Evolutionary conservation across 1,140 invertebrate genomes (phyloP).

Genomic region (Mycetomoellerius zeteki): DNA sequence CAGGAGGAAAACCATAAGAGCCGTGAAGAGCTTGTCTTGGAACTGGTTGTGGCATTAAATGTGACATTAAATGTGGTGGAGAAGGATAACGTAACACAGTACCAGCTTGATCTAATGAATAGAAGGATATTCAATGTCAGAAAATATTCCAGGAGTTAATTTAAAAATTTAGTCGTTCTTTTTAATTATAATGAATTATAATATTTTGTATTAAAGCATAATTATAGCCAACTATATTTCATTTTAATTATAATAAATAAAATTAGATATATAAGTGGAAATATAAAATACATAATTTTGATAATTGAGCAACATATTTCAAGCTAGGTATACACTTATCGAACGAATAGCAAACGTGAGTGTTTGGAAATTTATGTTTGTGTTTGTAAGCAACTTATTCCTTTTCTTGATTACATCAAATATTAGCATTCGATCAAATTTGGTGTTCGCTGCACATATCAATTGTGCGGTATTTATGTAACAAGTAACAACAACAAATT

Average conservation of each 20-base stretch:
- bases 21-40: conserved; percentile 82
- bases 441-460: no score
- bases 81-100: conserved; percentile 84
- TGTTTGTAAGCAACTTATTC: no score
- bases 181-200: conserved; percentile 1
- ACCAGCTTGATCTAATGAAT: conserved; percentile 84
- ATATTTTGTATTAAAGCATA: conserved; percentile 2
- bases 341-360: no score
- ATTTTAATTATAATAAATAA: background rate
- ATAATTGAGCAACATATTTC: background rate
- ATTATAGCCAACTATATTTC: background rate
- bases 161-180: background rate
- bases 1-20: conserved; percentile 82
- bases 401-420: no score
- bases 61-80: conserved; percentile 80
- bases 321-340: no score
- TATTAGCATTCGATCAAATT: no score
- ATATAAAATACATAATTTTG: background rate
- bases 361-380: no score
- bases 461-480: no score
- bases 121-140: background rate
- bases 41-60: conserved; percentile 75
- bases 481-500: no score
- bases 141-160: background rate
- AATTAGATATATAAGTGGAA: background rate